Evolutionary conservation across 1,140 invertebrate species (phyloP).

Genomic region (Bombus consobrinus): DNA sequence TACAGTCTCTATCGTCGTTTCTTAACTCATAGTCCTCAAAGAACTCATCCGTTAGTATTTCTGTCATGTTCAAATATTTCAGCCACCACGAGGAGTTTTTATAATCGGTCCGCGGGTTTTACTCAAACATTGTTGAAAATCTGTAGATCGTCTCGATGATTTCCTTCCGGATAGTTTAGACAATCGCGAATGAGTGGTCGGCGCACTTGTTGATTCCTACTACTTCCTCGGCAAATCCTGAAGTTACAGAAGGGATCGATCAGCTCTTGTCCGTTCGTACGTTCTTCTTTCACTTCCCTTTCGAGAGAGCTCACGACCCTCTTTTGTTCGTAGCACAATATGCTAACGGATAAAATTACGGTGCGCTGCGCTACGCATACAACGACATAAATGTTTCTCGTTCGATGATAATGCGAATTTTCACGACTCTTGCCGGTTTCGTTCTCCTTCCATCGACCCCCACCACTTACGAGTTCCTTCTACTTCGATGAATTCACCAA

Average conservation of each 20-base stretch:
- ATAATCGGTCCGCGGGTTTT: background rate
- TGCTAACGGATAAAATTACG: background rate
- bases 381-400: constrained; percentile 21
- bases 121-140: constrained; percentile 13
- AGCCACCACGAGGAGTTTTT: no score
- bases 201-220: constrained; percentile 58
- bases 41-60: background rate
- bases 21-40: background rate
- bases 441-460: background rate
- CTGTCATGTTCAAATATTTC: background rate
- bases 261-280: constrained; percentile 5
- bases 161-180: constrained; percentile 29
- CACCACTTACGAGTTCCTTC: background rate
- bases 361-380: constrained; percentile 1
- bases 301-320: background rate
- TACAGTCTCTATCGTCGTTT: no score
- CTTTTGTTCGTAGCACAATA: constrained; percentile 19
- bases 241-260: constrained; percentile 38
- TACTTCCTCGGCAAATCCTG: constrained; percentile 20
- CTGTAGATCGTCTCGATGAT: constrained; percentile 19
- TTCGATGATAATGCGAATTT: constrained; percentile 41
- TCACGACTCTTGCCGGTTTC: constrained; percentile 17
- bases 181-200: background rate
- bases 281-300: background rate
- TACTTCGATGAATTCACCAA: constrained; percentile 8